Base-by-base conservation (phyloP, 2,888 invertebrate genomes). In the Biston stratarius region DNA sequence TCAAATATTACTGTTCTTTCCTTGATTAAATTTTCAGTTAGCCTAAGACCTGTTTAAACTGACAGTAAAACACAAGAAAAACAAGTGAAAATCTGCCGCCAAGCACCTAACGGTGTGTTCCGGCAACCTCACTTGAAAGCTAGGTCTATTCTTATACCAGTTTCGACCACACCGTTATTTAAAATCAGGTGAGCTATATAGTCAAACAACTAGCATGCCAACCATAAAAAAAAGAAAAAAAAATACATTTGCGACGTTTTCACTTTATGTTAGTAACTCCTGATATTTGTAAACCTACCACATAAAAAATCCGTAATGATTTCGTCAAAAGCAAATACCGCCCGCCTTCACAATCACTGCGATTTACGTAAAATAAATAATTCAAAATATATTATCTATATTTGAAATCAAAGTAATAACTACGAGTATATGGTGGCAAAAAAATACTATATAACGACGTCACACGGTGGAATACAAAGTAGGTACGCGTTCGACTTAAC, bases 1-100 rank as follows among this genome's bases (percentile, higher is more conserved):
- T 64, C 45, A 42, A 59, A 59, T 52, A 63, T 48, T 49, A 51
- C 49, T 52, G 52, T 61, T 62, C 59, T 61, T 64, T 60, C 33
- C 63, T 63, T 68, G 57, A 71, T 71, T 66, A 68, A 55, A 68
- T 68, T 68, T 42, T 44, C 42, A 33, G 42, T 44, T 42, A 24
- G 42, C 24, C 42, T 44, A 42, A 55, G n/a, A 42, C 42, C n/a
- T 33, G 3, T 12, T 3, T 42, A 14, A 42, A 24, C 14, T 36
- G 10, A 53, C 10, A 1, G 5, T 9, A 7, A 38, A 10, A 24
- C 5, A n/a, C 10, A 42, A 45, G 9, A 47, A 15, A 9, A 0
- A 10, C 24, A 24, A 24, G 24, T 3, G 24, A 24, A 24, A 24
- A 24, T 24, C 24, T 24, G 24, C 3, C 24, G 24, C 24, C 24